Conservation (phyloP, 2,113 vertebrate genomes). For the Tupaia tana region DNA sequence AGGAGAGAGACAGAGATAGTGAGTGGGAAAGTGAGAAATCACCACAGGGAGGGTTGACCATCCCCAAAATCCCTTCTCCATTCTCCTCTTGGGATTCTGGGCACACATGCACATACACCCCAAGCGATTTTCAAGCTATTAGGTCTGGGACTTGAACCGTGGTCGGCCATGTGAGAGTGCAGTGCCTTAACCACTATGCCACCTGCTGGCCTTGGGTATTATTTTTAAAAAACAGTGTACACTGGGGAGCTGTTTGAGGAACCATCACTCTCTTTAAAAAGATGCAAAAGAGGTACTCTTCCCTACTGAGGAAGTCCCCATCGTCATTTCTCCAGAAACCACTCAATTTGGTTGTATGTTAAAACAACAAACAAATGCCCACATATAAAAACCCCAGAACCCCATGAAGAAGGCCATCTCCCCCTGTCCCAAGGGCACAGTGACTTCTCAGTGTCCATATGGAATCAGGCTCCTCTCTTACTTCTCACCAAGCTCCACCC, state of each 20-base stretch:
- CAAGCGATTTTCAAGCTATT: too few relatives aligned
- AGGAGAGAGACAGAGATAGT: too few relatives aligned
- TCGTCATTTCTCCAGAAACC: slow-evolving; percentile 1
- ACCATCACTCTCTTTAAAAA: neutral
- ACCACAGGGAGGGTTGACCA: too few relatives aligned
- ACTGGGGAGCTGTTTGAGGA: neutral
- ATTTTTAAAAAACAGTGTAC: neutral
- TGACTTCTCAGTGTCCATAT: neutral
- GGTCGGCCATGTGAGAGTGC: too few relatives aligned
- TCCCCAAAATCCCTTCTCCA: too few relatives aligned
- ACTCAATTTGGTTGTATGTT: neutral
- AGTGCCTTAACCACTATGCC: too few relatives aligned
- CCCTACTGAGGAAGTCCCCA: neutral
- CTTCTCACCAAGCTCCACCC: neutral
- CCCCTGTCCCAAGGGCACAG: neutral
- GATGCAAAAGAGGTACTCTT: neutral
- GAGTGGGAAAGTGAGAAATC: too few relatives aligned
- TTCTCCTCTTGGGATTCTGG: too few relatives aligned
- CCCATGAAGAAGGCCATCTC: neutral
- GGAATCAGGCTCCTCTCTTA: neutral
- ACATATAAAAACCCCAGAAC: neutral
- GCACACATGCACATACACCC: too few relatives aligned
- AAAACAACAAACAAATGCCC: neutral
- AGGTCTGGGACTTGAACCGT: too few relatives aligned
- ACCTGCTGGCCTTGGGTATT: neutral